A percentile compares a stretch with the other conserved stretches of the same genome.
phyloP scores from a whole-genome alignment of 1,140 invertebrate genomes.

The Heliothis virescens region DNA sequence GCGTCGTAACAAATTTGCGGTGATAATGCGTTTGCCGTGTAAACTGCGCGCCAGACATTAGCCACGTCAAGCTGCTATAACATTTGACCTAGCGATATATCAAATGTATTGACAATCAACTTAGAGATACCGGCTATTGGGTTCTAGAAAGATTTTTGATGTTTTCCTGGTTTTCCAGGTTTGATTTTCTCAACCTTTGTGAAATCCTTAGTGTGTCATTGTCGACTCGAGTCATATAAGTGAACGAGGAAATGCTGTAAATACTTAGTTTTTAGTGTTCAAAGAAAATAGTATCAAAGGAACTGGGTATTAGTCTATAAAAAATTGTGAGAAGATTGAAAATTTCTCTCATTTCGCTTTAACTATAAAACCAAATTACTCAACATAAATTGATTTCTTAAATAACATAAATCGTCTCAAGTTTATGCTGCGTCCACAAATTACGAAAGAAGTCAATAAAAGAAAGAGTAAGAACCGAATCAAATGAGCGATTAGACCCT shows the following conservation, averaged over 20 bases:
- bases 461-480: constrained; percentile 43
- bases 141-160: constrained; percentile 6
- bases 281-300: neutral
- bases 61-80: constrained; percentile 24
- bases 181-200: neutral
- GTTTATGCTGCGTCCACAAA: constrained; percentile 38
- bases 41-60: constrained; percentile 38
- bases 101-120: constrained; percentile 48
- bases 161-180: neutral
- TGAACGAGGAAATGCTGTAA: too few relatives aligned
- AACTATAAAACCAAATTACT: constrained; percentile 31
- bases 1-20: constrained; percentile 49
- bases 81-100: constrained; percentile 46
- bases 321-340: neutral
- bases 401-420: constrained; percentile 39
- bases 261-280: neutral
- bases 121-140: neutral
- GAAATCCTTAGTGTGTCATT: too few relatives aligned
- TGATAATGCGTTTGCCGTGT: constrained; percentile 51
- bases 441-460: constrained; percentile 44
- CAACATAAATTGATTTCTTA: constrained; percentile 38
- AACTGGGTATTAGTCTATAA: neutral
- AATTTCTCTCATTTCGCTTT: neutral
- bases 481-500: constrained; percentile 48
- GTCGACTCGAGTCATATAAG: too few relatives aligned